Percentiles rank a stretch among this genome's conserved stretches.
These are phyloP conservation scores for Cyprinodon variegatus DNA, from an alignment of 2,113 vertebrate genomes.

Conservation along the genomic window DNA sequence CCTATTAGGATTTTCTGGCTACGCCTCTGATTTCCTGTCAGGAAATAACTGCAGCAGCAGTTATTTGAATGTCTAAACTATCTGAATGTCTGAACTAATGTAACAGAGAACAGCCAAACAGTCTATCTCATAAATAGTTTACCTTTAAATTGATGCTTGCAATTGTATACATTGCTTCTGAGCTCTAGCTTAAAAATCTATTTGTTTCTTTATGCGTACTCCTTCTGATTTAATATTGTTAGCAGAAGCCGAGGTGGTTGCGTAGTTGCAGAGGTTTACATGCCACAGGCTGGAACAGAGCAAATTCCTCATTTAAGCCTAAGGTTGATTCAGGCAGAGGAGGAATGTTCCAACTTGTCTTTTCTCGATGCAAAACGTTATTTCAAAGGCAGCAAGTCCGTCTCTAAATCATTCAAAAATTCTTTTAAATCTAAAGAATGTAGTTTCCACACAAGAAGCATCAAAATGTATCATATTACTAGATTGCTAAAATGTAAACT, in stretches of 20 bases:
- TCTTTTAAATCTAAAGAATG: conserved; percentile 2
- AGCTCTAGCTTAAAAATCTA: not conserved
- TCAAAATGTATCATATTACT: no score
- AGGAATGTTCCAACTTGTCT: conserved; percentile 60
- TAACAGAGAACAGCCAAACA: no score
- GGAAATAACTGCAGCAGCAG: conserved; percentile 9
- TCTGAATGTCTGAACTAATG: no score
- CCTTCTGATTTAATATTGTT: not conserved
- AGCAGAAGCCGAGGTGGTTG: conserved; percentile 29
- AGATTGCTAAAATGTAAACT: not conserved
- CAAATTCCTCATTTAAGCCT: conserved; percentile 53
- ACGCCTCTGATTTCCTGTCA: not conserved
- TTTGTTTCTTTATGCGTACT: not conserved
- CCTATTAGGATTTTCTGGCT: no score
- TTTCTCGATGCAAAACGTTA: not conserved
- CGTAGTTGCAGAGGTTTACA: conserved; percentile 42
- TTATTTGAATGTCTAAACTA: no score
- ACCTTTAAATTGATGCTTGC: no score
- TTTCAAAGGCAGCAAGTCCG: not conserved
- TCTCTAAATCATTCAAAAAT: not conserved
- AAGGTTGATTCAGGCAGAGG: conserved; percentile 41
- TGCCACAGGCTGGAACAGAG: conserved; percentile 40
- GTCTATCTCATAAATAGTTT: no score
- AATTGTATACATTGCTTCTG: not conserved
- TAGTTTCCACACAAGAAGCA: not conserved